Evolutionary conservation across 2,797 vertebrate genomes (phyloP).

Genomic region (Siniperca scherzeri): DNA sequence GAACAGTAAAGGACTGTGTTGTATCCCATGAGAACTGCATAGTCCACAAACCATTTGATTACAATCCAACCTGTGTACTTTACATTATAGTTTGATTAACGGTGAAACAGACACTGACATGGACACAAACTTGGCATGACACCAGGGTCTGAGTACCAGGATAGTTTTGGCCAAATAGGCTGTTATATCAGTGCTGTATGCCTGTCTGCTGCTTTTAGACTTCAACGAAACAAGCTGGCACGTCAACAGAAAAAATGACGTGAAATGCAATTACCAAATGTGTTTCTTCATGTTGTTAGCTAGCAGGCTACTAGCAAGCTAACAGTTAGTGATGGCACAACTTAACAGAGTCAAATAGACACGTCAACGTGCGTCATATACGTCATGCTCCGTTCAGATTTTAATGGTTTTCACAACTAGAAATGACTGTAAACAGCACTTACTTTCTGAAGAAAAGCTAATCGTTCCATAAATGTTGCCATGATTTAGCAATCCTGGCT

Average conservation of each 20-base stretch:
- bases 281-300: slow-evolving; percentile 55
- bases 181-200: background rate
- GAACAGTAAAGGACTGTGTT: background rate
- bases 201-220: background rate
- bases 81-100: background rate
- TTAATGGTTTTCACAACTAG: background rate
- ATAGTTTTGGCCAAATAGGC: background rate
- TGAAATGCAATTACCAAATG: background rate
- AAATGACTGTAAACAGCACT: slow-evolving; percentile 44
- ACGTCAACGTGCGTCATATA: background rate
- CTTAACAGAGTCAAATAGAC: slow-evolving; percentile 18
- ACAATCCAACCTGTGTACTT: background rate
- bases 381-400: background rate
- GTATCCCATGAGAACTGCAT: rapidly evolving
- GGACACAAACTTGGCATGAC: slow-evolving; percentile 3
- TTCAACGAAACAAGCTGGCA: background rate
- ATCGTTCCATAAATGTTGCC: slow-evolving; percentile 87
- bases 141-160: background rate
- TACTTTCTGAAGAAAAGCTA: slow-evolving; percentile 89
- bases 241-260: background rate
- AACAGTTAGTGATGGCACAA: slow-evolving; percentile 30
- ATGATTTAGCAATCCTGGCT: slow-evolving; percentile 82
- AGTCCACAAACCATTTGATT: background rate
- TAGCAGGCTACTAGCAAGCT: slow-evolving; percentile 50
- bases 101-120: background rate